phyloP scores from a whole-genome alignment of 1,140 invertebrate species.

The Ditylenchus dipsaci region DNA sequence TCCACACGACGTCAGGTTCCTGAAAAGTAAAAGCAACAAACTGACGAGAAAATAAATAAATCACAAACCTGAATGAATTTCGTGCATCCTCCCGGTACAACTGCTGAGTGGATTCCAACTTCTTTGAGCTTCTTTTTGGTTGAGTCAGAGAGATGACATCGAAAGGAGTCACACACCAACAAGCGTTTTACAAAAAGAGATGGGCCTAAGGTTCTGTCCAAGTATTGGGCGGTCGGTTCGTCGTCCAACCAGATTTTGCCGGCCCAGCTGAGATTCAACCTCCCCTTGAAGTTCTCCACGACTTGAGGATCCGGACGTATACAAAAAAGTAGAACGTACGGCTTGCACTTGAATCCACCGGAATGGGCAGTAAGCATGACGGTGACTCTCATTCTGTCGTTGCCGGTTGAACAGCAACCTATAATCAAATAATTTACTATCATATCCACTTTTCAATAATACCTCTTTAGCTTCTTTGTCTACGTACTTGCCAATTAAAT shows the following conservation, averaged over 20 bases:
- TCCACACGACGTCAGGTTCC: too few relatives aligned
- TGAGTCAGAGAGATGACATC: slow-evolving; percentile 13
- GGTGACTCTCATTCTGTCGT: slow-evolving; percentile 13
- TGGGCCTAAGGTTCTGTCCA: not conserved
- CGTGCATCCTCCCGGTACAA: slow-evolving; percentile 2
- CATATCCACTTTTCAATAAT: too few relatives aligned
- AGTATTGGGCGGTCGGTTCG: not conserved
- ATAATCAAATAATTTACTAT: slow-evolving; percentile 16
- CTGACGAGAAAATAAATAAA: not conserved
- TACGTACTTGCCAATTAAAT: too few relatives aligned
- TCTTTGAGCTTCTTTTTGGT: slow-evolving; percentile 1
- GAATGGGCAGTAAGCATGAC: slow-evolving; percentile 13
- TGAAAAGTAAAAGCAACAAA: slow-evolving; percentile 4
- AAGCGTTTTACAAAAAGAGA: slow-evolving; percentile 12
- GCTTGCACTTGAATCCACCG: slow-evolving; percentile 12
- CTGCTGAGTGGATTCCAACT: slow-evolving; percentile 3
- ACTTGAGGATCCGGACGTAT: slow-evolving; percentile 6
- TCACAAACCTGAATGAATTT: slow-evolving; percentile 20
- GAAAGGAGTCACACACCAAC: slow-evolving; percentile 13
- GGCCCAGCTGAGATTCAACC: not conserved
- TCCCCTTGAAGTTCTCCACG: slow-evolving; percentile 9
- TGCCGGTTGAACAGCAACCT: slow-evolving; percentile 6
- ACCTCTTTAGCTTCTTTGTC: too few relatives aligned
- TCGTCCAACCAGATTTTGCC: slow-evolving; percentile 23
- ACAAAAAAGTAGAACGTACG: slow-evolving; percentile 8